phyloP scores from a whole-genome alignment of 2,797 vertebrate species.

The Pitangus sulphuratus region DNA sequence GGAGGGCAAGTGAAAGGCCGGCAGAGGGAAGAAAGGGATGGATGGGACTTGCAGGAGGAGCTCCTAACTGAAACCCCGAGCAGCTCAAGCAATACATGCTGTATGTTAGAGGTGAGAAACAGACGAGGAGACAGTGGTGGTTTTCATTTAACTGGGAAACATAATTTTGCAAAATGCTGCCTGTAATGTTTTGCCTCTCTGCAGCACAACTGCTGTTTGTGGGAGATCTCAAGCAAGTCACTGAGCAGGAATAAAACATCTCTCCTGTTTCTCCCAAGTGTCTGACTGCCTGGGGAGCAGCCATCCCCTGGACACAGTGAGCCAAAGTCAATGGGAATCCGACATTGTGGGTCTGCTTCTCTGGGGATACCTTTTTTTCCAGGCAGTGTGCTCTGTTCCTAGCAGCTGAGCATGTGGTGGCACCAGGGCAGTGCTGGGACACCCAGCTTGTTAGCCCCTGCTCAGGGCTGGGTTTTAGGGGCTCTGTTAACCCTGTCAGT shows the following conservation, averaged over 20 bases:
- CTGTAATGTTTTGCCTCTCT: neutral
- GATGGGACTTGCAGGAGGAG: rapidly evolving
- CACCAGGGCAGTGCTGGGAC: neutral
- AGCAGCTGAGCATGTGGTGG: neutral
- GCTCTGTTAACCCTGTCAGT: neutral
- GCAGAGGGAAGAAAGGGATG: rapidly evolving
- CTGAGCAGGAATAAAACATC: neutral
- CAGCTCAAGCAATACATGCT: neutral
- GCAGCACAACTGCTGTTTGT: neutral
- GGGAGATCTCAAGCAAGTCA: neutral
- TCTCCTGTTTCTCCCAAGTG: neutral
- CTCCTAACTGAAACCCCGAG: neutral
- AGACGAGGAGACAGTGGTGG: rapidly evolving
- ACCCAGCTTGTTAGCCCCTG: rapidly evolving
- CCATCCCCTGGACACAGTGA: neutral
- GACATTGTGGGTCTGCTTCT: neutral
- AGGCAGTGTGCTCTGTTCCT: neutral
- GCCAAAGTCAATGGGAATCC: neutral
- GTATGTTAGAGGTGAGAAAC: neutral
- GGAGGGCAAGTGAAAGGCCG: rapidly evolving
- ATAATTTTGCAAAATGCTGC: neutral
- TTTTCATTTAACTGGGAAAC: neutral
- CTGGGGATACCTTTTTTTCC: neutral
- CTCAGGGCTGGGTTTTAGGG: rapidly evolving
- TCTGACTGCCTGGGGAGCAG: neutral